These are phyloP conservation scores for Smithornis capensis DNA, from an alignment of 2,113 vertebrate genomes.

Conservation along the genomic window DNA sequence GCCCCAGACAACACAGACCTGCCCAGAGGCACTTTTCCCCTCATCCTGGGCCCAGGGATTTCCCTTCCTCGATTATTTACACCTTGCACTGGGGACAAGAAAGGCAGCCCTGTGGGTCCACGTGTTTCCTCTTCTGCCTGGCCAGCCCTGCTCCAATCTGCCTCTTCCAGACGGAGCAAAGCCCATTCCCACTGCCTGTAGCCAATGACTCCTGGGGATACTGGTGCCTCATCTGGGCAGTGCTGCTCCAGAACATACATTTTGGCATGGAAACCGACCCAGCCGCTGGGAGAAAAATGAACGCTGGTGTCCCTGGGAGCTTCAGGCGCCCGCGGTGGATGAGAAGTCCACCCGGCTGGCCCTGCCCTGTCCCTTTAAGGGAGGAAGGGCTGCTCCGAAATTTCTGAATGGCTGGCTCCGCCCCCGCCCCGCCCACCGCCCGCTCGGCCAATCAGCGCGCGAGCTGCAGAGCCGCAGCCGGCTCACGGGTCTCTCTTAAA, in stretches of 20 bases:
- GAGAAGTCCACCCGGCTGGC: accelerated
- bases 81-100: accelerated
- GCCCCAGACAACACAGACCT: background rate
- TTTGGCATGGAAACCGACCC: background rate
- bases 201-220: background rate
- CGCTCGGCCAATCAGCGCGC: slow-evolving; percentile 10
- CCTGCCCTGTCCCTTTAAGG: background rate
- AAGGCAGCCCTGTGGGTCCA: background rate
- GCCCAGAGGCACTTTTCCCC: background rate
- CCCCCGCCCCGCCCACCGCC: background rate
- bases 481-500: background rate
- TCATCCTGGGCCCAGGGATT: background rate
- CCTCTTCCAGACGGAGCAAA: background rate
- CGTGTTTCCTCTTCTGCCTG: background rate
- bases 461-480: background rate
- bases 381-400: background rate
- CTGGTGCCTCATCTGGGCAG: accelerated
- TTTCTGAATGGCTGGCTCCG: slow-evolving; percentile 32
- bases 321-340: accelerated
- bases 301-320: accelerated
- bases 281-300: accelerated
- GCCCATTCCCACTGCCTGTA: background rate
- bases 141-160: background rate
- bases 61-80: background rate
- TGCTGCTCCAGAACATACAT: background rate